Conservation (phyloP, 2,797 vertebrate species). For the Chiloscyllium punctatum region DNA sequence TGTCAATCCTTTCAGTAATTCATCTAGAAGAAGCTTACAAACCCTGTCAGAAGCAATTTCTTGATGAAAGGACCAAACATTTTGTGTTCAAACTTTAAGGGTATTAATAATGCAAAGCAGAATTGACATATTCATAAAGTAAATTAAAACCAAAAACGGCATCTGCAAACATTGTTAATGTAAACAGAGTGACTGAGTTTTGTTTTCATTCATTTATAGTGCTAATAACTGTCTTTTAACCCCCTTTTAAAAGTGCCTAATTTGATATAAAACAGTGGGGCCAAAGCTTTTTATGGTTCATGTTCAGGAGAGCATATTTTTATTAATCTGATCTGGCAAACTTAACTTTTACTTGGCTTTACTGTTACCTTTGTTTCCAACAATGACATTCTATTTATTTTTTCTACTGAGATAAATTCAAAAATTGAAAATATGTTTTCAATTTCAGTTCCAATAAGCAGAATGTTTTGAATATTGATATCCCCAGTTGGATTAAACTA, state of each 20-base stretch:
- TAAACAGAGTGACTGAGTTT: background rate
- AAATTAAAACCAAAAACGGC: background rate
- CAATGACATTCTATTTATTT: background rate
- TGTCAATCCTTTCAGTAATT: background rate
- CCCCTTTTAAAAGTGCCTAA: background rate
- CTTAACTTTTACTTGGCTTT: background rate
- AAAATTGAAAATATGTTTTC: background rate
- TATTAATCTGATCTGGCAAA: background rate
- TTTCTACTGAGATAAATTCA: background rate
- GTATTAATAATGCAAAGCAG: background rate
- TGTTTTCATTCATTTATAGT: background rate
- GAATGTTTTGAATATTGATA: background rate
- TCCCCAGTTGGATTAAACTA: constrained; percentile 2
- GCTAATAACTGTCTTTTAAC: background rate
- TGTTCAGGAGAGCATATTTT: background rate
- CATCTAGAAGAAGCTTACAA: background rate
- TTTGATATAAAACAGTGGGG: background rate
- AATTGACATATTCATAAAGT: background rate
- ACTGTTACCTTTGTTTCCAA: background rate
- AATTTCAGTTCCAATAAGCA: background rate
- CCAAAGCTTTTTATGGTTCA: background rate
- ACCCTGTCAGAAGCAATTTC: background rate
- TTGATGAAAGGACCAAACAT: background rate
- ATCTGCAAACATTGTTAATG: background rate
- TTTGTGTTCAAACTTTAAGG: background rate